phyloP scores from a whole-genome alignment of 2,888 invertebrate species.

The Phyto melanocephala region DNA sequence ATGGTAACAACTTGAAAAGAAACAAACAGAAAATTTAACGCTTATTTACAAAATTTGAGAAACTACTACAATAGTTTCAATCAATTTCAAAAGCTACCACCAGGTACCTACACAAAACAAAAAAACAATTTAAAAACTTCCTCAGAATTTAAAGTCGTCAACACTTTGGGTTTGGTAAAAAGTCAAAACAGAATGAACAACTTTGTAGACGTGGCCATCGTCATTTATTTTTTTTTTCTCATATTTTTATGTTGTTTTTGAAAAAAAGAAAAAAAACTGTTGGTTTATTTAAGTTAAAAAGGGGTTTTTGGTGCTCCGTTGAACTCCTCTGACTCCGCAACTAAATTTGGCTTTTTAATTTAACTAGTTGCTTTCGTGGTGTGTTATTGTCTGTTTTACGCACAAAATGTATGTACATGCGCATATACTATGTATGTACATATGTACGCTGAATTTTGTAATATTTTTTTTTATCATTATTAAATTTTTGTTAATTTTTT shows the following conservation, averaged over 20 bases:
- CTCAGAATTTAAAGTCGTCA: neutral
- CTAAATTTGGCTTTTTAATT: neutral
- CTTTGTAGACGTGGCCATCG: too few relatives aligned
- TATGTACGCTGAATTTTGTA: neutral
- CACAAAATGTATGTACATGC: neutral
- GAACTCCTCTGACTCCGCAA: neutral
- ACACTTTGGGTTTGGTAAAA: too few relatives aligned
- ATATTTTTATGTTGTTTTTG: too few relatives aligned
- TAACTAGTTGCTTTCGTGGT: conserved; percentile 28
- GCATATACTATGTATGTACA: neutral
- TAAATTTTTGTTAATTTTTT: too few relatives aligned
- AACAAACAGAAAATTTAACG: neutral
- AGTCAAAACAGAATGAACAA: too few relatives aligned
- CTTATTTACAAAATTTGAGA: neutral
- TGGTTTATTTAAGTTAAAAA: neutral
- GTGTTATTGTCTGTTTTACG: neutral
- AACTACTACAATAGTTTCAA: too few relatives aligned
- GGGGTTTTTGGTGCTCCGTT: neutral
- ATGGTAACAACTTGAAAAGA: neutral
- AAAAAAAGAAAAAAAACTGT: too few relatives aligned
- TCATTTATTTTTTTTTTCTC: too few relatives aligned
- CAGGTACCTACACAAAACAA: neutral
- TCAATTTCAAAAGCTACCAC: neutral
- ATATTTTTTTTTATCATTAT: neutral
- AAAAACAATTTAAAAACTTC: conserved; percentile 2